Percentiles rank a stretch among this genome's conserved stretches.
These are phyloP conservation scores for Monopis laevigella DNA, from an alignment of 2,888 invertebrate species.

Conservation along the genomic window DNA sequence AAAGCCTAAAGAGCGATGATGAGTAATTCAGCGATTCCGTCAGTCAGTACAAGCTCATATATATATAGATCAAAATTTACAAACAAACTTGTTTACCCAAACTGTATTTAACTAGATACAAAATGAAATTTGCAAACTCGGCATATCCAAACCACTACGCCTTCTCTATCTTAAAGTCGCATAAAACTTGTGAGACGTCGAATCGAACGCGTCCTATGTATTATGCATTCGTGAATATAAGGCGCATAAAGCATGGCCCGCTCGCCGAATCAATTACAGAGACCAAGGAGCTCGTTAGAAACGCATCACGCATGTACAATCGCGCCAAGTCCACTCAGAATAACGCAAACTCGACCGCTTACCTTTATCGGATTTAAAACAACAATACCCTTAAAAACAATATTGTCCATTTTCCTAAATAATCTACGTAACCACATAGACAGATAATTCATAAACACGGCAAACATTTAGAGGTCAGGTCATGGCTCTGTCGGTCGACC, in stretches of 20 bases:
- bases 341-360: not conserved
- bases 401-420: not conserved
- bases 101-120: too few species aligned
- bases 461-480: constrained; percentile 29
- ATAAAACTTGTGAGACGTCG: constrained; percentile 20
- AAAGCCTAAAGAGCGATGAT: too few species aligned
- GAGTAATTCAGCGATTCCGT: too few species aligned
- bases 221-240: constrained; percentile 66
- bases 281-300: constrained; percentile 59
- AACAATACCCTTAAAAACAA: constrained; percentile 3
- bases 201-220: constrained; percentile 41
- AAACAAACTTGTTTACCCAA: too few species aligned
- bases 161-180: constrained; percentile 13
- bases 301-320: constrained; percentile 67
- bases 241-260: constrained; percentile 44
- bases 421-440: not conserved
- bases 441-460: not conserved
- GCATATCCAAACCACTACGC: too few species aligned
- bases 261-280: constrained; percentile 57
- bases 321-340: constrained; percentile 25
- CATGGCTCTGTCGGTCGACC: constrained; percentile 39
- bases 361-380: not conserved
- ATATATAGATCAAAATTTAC: too few species aligned
- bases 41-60: too few species aligned
- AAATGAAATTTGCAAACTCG: too few species aligned